Base-by-base conservation (phyloP, 1,140 invertebrate genomes). In the Drosophila quadrilineata region DNA sequence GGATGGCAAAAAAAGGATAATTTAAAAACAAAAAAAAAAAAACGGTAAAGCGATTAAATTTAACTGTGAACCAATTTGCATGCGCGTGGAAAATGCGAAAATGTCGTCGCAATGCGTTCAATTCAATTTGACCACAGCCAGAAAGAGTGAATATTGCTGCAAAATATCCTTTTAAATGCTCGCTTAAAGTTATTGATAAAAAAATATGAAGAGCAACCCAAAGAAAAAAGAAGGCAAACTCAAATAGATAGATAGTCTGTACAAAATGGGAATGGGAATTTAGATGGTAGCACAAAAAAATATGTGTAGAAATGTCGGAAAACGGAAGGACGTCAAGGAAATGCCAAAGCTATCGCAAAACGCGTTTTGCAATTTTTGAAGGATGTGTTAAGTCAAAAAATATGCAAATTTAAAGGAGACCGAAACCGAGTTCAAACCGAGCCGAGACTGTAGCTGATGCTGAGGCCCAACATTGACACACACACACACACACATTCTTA, bases 311-410 rank as follows among this genome's bases (percentile, higher is more conserved):
- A 48, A 64, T 35, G 43, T n/a, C 45, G 57, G 58, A 67, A 65
- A 57, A 58, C 68, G 76, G 77, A 77, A 85, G 77, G 77, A 84
- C 65, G 79, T 66, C 79, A 84, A 84, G 77, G 77, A 85, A 85
- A 84, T 85, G 77, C 77, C 74, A 77, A 84, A 84, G 77, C 77
- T 84, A 84, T 84, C 77, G 77, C 79, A 84, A 84, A n/a, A 85
- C 77, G 77, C 79, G 74, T 77, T 85, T 74, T 65, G 74, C 77
- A 85, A 84, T 84, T 84, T 84, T 84, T 84, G 79, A 85, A 84
- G 79, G 77, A 84, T 84, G 77, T 84, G 77, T 84, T 84, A 84
- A 84, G 77, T 84, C 77, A 84, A 84, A 84, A 82, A 85, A 84
- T 84, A 84, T 84, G 74, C 77, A 84, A 84, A 84, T 84, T 84